These are phyloP conservation scores for Heliconius aoede DNA, from an alignment of 2,888 invertebrate species.

Conservation along the genomic window DNA sequence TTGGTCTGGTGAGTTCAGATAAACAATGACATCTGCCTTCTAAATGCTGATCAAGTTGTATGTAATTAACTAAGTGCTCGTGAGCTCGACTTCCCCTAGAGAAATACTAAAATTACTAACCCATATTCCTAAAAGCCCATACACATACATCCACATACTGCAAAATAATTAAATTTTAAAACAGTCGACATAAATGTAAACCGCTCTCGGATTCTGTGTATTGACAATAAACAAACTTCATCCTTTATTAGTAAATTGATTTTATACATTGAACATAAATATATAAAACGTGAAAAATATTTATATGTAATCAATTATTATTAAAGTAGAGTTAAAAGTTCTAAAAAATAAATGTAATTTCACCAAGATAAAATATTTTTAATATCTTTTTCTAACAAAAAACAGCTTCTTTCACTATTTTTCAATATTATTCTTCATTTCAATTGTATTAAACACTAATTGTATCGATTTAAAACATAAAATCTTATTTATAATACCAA, in stretches of 20 bases:
- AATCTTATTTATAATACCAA: neutral
- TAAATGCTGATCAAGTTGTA: conserved; percentile 44
- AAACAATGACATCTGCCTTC: conserved; percentile 41
- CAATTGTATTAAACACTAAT: no score
- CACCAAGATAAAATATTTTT: no score
- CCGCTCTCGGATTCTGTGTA: conserved; percentile 1
- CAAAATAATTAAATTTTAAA: conserved; percentile 41
- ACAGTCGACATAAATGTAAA: conserved; percentile 28
- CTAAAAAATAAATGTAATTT: no score
- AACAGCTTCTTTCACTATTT: no score
- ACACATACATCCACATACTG: conserved; percentile 26
- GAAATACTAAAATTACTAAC: conserved; percentile 46
- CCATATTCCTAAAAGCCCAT: conserved; percentile 43
- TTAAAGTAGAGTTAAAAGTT: no score
- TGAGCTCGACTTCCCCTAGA: conserved; percentile 40
- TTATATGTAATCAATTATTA: neutral
- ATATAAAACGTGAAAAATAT: neutral
- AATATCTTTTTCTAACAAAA: no score
- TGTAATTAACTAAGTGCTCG: conserved; percentile 46
- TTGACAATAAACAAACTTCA: neutral
- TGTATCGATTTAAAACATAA: neutral
- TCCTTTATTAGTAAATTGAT: neutral
- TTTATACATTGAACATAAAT: neutral
- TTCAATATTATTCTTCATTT: no score
- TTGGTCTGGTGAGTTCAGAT: conserved; percentile 33